Base-by-base conservation (phyloP, 1,140 invertebrate genomes). In the Lepeophtheirus salmonis region DNA sequence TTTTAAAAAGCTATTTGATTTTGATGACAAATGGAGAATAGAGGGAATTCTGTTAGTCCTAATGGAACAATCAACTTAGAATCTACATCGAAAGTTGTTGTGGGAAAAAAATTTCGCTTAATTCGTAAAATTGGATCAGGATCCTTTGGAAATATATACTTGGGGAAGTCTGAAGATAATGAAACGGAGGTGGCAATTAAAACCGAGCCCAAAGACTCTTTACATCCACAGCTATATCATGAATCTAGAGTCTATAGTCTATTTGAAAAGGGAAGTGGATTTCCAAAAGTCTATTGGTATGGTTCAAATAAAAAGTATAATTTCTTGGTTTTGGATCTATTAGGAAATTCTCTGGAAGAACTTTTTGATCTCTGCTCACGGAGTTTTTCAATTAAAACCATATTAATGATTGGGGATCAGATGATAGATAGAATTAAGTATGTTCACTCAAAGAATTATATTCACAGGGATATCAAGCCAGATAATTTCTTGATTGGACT, bases 91-190 rank as follows among this genome's bases (percentile, higher is more conserved):
- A 83, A 86, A 69, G 81, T 87, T 71, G 77, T 89, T 68, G 84
- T 92, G 66, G 86, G 83, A 66, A 80, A 80, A 66, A 92, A 92
- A 74, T 97, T 97, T 75, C 82, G 89, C 69, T 79, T 98, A 66
- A 82, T 63, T 14, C 80, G 92, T 65, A 96, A 95, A 79, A 97
- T 98, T 69, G 95, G 89, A 71, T 92, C 89, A 72, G 95, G 95
- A 64, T 97, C 91, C 3, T 98, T 98, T 75, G 95, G 95, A 70
- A 94, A 97, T 74, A 97, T 98, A 71, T 97, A 92, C 74, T 78
- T 97, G 72, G 66, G 66, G 24, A 66, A 66, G 25, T 66, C 65
- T 62, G 65, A 65, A 24, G 66, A 65, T 23, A 66, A 67, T 64
- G 65, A 65, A 56, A 65, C 97, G 72, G 79, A 80, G 68, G 79